Base-by-base conservation (phyloP, 2,888 invertebrate genomes). In the Scaptomyza flava region DNA sequence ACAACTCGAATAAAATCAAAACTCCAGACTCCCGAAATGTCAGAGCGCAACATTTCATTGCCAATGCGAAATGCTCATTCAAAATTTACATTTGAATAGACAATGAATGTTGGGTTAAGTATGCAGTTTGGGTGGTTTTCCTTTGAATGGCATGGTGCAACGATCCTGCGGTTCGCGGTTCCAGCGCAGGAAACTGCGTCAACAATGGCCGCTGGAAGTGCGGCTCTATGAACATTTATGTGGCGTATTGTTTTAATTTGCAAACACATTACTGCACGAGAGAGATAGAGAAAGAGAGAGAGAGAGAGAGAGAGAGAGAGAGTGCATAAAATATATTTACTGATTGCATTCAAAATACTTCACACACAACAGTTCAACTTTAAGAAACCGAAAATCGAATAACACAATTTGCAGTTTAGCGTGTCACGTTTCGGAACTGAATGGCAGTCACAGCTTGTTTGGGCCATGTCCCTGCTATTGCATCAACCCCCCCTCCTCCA, bases 1-100 rank as follows among this genome's bases (percentile, higher is more conserved):
- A 38, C 23, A 59, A 60, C 41, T 41, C 9, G 9, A 47, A 52
- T 52, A 66, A 68, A 72, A 73, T 68, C 68, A 77, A 77, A 76
- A 78, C 46, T 74, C 43, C 60, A 73, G 62, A 75, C 75, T 41
- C 17, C 17, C 9, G 41, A 41, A 59, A 54, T 64, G 58, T 63
- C 56, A 34, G 60, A 46, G 72, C 59, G 68, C 71, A n/a, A 41
- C 23, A 79, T 72, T 79, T 82, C 77, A 76, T 72, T 68, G 62
- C 23, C 62, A 46, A 66, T 48, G 43, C 36, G 56, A 46, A 56
- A 47, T 27, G 72, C 68, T 71, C 74, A 79, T 85, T 75, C 74
- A 86, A 83, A 88, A 86, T 86, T 86, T 88, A 88, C 86, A 86
- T 86, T 86, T 86, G 86, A 86, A 88, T 88, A 88, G 86, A 70